Evolutionary conservation across 1,140 invertebrate genomes (phyloP).

Genomic region (Apis florea): DNA sequence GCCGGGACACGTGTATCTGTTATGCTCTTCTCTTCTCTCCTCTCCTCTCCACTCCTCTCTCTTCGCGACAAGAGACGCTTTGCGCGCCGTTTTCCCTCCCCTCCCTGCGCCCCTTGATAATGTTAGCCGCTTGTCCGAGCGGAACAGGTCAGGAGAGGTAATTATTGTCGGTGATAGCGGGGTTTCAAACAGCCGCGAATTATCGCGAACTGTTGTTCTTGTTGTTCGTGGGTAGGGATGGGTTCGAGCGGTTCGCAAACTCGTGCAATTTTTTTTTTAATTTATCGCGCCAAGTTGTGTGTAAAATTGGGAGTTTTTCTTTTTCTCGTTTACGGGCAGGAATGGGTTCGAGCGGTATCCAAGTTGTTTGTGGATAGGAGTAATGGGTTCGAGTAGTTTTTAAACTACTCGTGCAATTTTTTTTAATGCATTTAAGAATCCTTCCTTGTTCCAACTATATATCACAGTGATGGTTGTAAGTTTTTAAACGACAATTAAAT

Average conservation of each 20-base stretch:
- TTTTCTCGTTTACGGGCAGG: too few species aligned
- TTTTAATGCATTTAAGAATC: too few species aligned
- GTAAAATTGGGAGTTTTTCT: too few species aligned
- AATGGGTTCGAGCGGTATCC: too few species aligned
- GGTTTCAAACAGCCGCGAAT: slow-evolving; percentile 26
- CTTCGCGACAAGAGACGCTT: neutral
- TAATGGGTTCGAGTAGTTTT: too few species aligned
- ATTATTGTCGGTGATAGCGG: slow-evolving; percentile 47
- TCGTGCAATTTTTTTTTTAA: too few species aligned
- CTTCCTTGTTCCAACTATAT: too few species aligned
- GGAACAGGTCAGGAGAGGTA: slow-evolving; percentile 20
- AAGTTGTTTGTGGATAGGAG: too few species aligned
- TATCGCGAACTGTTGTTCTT: neutral
- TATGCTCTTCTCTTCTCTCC: slow-evolving; percentile 57
- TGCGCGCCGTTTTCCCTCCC: neutral
- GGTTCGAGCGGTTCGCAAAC: neutral
- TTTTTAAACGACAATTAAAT: too few species aligned
- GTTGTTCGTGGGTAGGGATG: neutral
- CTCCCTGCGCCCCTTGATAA: slow-evolving; percentile 8
- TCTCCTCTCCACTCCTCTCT: slow-evolving; percentile 29
- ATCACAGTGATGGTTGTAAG: too few species aligned
- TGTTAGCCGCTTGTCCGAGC: slow-evolving; percentile 21
- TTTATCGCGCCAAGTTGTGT: too few species aligned
- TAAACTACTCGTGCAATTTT: too few species aligned
- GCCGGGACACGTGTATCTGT: slow-evolving; percentile 76